A percentile compares a stretch with the other conserved stretches of the same genome.
These are phyloP conservation scores for Trachelus troglodyta DNA, from an alignment of 2,888 invertebrate genomes.

Conservation along the genomic window DNA sequence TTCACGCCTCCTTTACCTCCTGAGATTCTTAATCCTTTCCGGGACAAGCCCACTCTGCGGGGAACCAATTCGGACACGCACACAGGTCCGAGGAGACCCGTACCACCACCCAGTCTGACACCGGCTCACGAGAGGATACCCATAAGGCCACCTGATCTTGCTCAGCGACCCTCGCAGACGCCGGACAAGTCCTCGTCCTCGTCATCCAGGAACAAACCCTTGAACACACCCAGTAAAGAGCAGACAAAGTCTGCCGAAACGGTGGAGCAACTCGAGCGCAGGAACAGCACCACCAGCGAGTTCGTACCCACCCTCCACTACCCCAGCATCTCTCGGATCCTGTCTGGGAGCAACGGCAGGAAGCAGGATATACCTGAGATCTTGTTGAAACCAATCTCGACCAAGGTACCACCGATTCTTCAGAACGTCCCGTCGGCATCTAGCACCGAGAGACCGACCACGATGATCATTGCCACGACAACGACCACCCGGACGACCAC, in stretches of 20 bases:
- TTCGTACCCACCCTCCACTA: conserved; percentile 80
- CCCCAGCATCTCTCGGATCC: conserved; percentile 85
- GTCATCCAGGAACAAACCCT: conserved; percentile 46
- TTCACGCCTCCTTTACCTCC: conserved; percentile 87
- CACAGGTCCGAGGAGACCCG: conserved; percentile 72
- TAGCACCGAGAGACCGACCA: conserved; percentile 45
- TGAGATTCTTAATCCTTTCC: conserved; percentile 86
- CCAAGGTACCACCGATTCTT: conserved; percentile 47
- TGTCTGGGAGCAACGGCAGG: conserved; percentile 87
- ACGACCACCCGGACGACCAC: conserved; percentile 29
- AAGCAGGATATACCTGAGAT: conserved; percentile 86
- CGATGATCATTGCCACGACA: conserved; percentile 42
- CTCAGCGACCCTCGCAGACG: conserved; percentile 53
- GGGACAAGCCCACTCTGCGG: conserved; percentile 88
- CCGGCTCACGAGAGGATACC: conserved; percentile 88
- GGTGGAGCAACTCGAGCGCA: conserved; percentile 42
- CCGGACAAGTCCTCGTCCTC: conserved; percentile 46
- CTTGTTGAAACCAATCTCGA: conserved; percentile 68
- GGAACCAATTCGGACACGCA: conserved; percentile 74
- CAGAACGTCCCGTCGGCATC: conserved; percentile 67
- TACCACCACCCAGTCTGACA: conserved; percentile 85
- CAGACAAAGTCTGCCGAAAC: conserved; percentile 35
- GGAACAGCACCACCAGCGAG: conserved; percentile 68
- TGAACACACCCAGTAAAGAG: conserved; percentile 49
- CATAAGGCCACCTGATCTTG: conserved; percentile 76